phyloP scores from a whole-genome alignment of 2,113 vertebrate genomes.

The Mormyrus iriodes region DNA sequence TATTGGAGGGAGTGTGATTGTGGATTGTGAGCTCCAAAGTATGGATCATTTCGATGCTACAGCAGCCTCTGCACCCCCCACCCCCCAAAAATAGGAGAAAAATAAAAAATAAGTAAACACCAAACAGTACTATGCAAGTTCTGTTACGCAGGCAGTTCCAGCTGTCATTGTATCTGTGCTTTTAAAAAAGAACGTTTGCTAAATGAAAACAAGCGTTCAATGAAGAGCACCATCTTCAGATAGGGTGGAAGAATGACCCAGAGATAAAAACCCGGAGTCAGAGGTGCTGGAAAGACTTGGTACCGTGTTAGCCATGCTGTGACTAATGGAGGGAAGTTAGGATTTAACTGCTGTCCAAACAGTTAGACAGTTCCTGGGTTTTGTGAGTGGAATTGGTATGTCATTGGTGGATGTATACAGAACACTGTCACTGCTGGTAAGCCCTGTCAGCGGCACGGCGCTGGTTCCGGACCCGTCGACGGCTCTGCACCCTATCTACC shows the following conservation, averaged over 20 bases:
- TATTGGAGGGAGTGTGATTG: neutral
- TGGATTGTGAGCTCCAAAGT: too few relatives aligned
- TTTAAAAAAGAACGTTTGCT: neutral
- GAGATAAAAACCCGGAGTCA: slow-evolving; percentile 4
- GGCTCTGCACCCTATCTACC: slow-evolving; percentile 21
- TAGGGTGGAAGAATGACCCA: neutral
- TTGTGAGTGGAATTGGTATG: slow-evolving; percentile 27
- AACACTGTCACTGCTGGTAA: slow-evolving; percentile 33
- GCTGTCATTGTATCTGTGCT: neutral
- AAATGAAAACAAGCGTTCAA: neutral
- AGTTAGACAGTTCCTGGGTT: slow-evolving; percentile 41
- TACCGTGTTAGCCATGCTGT: slow-evolving; percentile 12
- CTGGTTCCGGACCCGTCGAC: slow-evolving; percentile 16
- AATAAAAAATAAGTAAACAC: neutral
- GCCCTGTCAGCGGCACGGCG: neutral
- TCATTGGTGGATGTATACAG: slow-evolving; percentile 38
- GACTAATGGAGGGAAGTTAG: slow-evolving; percentile 47
- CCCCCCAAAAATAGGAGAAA: too few relatives aligned
- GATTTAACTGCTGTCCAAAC: slow-evolving; percentile 48
- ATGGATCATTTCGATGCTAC: neutral
- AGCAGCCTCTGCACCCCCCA: neutral
- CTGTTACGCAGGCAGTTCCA: neutral
- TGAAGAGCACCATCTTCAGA: neutral
- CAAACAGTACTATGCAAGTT: neutral
- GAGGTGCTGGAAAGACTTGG: slow-evolving; percentile 1